These are phyloP conservation scores for Ramphastos sulfuratus DNA, from an alignment of 2,113 vertebrate species.

Conservation along the genomic window DNA sequence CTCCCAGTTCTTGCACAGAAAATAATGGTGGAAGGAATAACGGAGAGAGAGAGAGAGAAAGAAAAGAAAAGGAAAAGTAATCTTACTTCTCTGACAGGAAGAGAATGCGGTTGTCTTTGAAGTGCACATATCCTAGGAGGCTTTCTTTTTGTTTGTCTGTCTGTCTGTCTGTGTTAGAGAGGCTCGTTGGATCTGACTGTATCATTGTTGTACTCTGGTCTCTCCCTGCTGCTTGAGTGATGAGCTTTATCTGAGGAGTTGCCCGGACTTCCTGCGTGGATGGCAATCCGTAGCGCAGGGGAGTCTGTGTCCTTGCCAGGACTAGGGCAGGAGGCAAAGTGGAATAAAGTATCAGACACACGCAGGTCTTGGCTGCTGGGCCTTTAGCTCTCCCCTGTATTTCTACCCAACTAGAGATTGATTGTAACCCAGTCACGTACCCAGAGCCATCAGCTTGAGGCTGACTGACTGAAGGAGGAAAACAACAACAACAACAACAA, in stretches of 20 bases:
- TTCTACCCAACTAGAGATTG: constrained; percentile 50
- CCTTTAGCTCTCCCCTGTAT: constrained; percentile 44
- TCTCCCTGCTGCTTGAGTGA: constrained; percentile 69
- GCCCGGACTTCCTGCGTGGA: constrained; percentile 27
- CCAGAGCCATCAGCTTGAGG: constrained; percentile 59
- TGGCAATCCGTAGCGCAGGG: constrained; percentile 34
- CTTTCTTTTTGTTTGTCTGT: constrained; percentile 61
- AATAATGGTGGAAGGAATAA: constrained; percentile 69
- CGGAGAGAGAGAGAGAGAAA: not conserved
- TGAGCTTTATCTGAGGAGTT: constrained; percentile 68
- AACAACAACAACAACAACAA: not conserved
- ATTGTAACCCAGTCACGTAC: constrained; percentile 15
- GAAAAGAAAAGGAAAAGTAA: not conserved
- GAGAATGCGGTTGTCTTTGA: constrained; percentile 69
- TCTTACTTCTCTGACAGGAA: constrained; percentile 57
- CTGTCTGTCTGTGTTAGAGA: constrained; percentile 62
- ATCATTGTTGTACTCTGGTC: constrained; percentile 52
- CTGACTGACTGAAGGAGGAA: constrained; percentile 68
- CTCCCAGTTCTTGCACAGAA: constrained; percentile 59
- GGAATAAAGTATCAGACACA: constrained; percentile 9
- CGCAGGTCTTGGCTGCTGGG: constrained; percentile 5
- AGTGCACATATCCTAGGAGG: constrained; percentile 70
- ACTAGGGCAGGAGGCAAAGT: constrained; percentile 56
- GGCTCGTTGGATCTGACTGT: constrained; percentile 58
- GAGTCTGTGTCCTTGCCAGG: constrained; percentile 50